phyloP scores from a whole-genome alignment of 2,888 invertebrate species.

The Heliothis peltigera region DNA sequence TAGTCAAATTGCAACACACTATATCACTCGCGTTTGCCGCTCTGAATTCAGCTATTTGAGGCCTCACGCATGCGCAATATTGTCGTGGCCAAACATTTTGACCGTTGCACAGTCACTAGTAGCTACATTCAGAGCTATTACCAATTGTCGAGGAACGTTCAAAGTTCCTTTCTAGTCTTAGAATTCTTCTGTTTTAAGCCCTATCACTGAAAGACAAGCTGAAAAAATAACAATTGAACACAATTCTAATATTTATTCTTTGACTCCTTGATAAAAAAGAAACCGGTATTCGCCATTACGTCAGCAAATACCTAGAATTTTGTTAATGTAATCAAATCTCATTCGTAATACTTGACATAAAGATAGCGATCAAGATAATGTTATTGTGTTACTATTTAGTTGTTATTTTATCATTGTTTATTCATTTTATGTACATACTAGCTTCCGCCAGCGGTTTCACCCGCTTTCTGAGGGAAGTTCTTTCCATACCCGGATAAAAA shows the following conservation, averaged over 20 bases:
- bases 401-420: constrained; percentile 17
- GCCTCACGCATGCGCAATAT: too few relatives aligned
- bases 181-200: background rate
- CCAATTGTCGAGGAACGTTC: too few relatives aligned
- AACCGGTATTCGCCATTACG: constrained; percentile 46
- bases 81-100: too few relatives aligned
- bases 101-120: too few relatives aligned
- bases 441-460: too few relatives aligned
- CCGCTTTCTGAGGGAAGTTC: too few relatives aligned
- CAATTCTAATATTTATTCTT: constrained; percentile 28
- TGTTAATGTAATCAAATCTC: constrained; percentile 50
- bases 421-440: constrained; percentile 15
- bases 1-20: too few relatives aligned
- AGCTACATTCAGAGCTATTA: too few relatives aligned
- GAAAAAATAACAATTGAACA: background rate
- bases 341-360: constrained; percentile 50
- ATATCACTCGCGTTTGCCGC: too few relatives aligned
- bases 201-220: background rate
- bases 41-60: too few relatives aligned
- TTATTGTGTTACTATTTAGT: constrained; percentile 13
- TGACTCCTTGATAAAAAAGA: constrained; percentile 23
- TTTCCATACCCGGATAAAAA: too few relatives aligned
- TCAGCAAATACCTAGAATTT: constrained; percentile 52
- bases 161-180: too few relatives aligned
- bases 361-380: constrained; percentile 49